These are phyloP conservation scores for Altica lythri DNA, from an alignment of 2,888 invertebrate species.

Conservation along the genomic window DNA sequence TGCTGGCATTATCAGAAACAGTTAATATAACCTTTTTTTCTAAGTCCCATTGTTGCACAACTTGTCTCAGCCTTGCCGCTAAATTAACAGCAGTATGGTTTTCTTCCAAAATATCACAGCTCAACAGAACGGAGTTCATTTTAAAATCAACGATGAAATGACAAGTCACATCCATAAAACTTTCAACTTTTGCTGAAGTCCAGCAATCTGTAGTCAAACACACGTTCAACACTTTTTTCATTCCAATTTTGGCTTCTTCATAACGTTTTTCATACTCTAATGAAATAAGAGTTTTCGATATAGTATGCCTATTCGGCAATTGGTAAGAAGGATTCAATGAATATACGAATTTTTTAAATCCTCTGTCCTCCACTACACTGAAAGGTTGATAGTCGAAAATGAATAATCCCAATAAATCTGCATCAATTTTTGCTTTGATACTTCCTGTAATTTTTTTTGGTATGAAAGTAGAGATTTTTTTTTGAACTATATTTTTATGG, in stretches of 20 bases:
- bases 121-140: slow-evolving; percentile 13
- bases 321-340: slow-evolving; percentile 22
- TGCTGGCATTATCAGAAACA: slow-evolving; percentile 30
- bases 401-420: not conserved
- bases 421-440: not conserved
- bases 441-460: not conserved
- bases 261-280: slow-evolving; percentile 19
- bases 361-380: slow-evolving; percentile 27
- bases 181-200: slow-evolving; percentile 24
- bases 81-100: slow-evolving; percentile 17
- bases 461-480: not conserved
- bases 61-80: slow-evolving; percentile 2
- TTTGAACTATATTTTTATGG: not conserved
- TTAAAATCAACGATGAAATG: slow-evolving; percentile 26
- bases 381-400: slow-evolving; percentile 23
- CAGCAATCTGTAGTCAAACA: slow-evolving; percentile 29
- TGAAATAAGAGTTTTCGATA: slow-evolving; percentile 21
- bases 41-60: slow-evolving; percentile 12
- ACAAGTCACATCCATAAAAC: slow-evolving; percentile 19
- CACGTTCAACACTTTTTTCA: slow-evolving; percentile 5
- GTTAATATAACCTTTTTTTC: slow-evolving; percentile 20
- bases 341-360: slow-evolving; percentile 25
- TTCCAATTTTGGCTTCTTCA: not conserved
- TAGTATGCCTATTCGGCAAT: slow-evolving; percentile 20
- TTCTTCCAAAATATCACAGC: slow-evolving; percentile 4